Base-by-base conservation (phyloP, 2,797 vertebrate species). In the Falco peregrinus region DNA sequence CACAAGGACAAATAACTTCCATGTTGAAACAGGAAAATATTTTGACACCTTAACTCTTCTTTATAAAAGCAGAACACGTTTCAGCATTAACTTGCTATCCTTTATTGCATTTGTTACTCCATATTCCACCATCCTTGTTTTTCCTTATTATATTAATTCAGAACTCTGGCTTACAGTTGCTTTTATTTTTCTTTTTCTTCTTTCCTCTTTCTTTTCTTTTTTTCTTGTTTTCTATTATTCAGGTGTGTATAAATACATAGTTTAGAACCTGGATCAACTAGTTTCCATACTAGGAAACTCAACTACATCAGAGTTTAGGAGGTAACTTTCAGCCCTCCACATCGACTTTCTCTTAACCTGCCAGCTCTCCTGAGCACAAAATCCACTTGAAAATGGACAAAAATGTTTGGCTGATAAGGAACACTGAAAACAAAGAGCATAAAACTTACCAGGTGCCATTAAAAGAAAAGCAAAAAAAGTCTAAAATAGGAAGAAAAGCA, bases 1-100 rank as follows among this genome's bases (percentile, higher is more conserved):
- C 56, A 6, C 95, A 83, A 94, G 97, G 98, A 97, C 97, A 97
- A 97, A 98, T 88, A 88, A 29, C 95, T 94, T 90, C 85, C 97
- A 94, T n/a, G 92, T 65, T 91, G 95, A 48, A 91, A 73, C 48
- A 74, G 73, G 81, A 77, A 97, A 92, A 78, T 54, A 84, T 93
- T 87, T 83, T 67, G 85, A 96, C 96, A 91, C 81, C 67, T 84
- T 60, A 47, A 82, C 19, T 73, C 77, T 69, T 85, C 91, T 63
- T 56, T 78, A 7, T 3, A 5, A 57, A 82, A 85, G 79, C 19
- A 12, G 16, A 48, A 92, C 37, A 22, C 35, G 2, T 86, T 96
- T 86, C 53, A 45, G 59, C 69, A 57, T 77, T 68, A 45, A 56
- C 71, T n/a, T 7, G 63, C 86, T 88, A 43, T 83, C 94, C 94